Evolutionary conservation across 2,888 invertebrate genomes (phyloP), one percentile per base, ranked within the genome.

Genomic region (Odiellus spinosus): DNA sequence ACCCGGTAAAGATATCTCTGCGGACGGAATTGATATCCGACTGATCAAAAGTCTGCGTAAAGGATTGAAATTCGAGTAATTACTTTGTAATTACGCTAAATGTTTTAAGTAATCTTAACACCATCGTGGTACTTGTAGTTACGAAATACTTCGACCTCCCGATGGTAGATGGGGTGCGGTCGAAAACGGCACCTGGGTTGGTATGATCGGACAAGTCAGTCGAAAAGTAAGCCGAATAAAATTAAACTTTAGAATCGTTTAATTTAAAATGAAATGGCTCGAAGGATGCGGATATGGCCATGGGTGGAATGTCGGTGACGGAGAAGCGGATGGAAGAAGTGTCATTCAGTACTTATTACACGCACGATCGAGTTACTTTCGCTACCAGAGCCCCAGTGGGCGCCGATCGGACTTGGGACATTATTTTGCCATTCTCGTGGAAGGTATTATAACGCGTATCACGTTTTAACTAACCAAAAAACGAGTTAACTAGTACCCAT

Each of bases 301-400:
- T 52, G 32, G 49, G 49, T 5, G 52, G 52, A 2, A 52, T 52
- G 50, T 44, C 52, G 3, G 14, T 52, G 10, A 48, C 41, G 2
- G 46, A 46, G 8, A 33, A 40, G n/a, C 35, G 52, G 17, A 26
- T 40, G 12, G 35, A 18, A 2, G 46, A 34, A n/a, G 52, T 48
- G 1, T 47, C 34, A 14, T 52, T 52, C 32, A 44, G 48, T 14
- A 32, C 21, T 15, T 45, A 47, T n/a, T 52, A 50, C 36, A 44
- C 44, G 12, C 50, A 44, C 18, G 52, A 52, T 20, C 34, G 49
- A 42, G 35, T 43, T 1, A 46, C 44, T 2, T 52, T 48, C 33
- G 50, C 50, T 3, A 50, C 48, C 1, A 21, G 39, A 17, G 45
- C 45, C 3, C 52, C 52, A 3, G 20, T 44, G 3, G n/a, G 18